A percentile compares a stretch with the other conserved stretches of the same genome.
Conservation (phyloP, 2,888 invertebrate genomes). For the Rhingia rostrata region DNA sequence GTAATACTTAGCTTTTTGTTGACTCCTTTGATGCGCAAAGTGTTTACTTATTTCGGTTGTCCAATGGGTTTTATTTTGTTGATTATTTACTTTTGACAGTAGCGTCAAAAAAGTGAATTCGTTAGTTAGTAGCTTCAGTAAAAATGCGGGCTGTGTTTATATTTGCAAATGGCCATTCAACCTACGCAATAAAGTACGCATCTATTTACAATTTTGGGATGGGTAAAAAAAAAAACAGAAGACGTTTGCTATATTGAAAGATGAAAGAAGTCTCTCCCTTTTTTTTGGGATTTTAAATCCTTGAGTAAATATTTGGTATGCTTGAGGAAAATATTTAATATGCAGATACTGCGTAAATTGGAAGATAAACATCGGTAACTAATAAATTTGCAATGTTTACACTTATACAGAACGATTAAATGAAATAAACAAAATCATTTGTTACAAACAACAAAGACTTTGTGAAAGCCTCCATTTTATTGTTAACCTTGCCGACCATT, state of each 20-base stretch:
- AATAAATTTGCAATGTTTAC: no score
- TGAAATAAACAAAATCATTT: no score
- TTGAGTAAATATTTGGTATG: no score
- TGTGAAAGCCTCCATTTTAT: no score
- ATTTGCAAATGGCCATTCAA: constrained; percentile 29
- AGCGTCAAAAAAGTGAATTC: background rate
- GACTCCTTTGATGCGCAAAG: constrained; percentile 23
- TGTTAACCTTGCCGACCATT: no score
- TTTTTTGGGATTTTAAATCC: no score
- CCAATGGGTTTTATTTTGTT: constrained; percentile 9
- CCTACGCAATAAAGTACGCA: background rate
- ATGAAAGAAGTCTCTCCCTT: no score
- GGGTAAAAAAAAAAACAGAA: background rate
- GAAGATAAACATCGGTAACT: no score
- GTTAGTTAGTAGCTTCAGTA: constrained; percentile 14
- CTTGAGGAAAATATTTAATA: no score
- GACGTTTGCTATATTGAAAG: background rate
- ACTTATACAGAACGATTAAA: no score
- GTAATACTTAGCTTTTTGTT: background rate
- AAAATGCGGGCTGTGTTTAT: constrained; percentile 17
- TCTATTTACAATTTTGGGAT: constrained; percentile 4
- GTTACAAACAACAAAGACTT: no score
- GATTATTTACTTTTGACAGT: constrained; percentile 19
- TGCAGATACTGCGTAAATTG: no score
- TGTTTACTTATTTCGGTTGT: background rate